A percentile compares a stretch with the other conserved stretches of the same genome.
phyloP scores from a whole-genome alignment of 1,140 invertebrate genomes.

The Riptortus pedestris region DNA sequence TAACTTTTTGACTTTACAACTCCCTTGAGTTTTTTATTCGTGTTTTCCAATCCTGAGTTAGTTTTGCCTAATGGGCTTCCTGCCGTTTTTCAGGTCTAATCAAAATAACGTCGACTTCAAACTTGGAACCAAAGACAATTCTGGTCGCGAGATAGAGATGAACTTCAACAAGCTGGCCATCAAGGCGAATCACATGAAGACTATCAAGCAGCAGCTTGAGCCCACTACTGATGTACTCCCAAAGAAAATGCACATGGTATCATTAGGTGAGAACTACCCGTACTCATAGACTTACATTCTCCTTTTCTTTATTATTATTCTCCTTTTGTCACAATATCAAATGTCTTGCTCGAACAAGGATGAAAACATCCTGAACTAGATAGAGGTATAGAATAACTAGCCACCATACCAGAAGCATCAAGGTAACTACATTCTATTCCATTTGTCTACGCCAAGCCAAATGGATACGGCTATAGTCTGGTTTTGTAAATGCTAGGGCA shows the following conservation, averaged over 20 bases:
- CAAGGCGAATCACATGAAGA: conserved; percentile 24
- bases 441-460: background rate
- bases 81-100: conserved; percentile 1
- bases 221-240: conserved; percentile 17
- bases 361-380: background rate
- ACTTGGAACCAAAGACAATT: conserved; percentile 12
- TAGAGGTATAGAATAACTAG: background rate
- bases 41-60: background rate
- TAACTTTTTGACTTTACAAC: too few relatives aligned
- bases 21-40: background rate
- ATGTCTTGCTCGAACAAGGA: too few relatives aligned
- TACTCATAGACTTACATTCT: background rate
- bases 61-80: background rate
- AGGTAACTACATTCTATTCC: background rate
- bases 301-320: background rate
- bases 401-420: background rate
- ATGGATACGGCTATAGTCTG: too few relatives aligned
- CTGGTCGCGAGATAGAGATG: background rate
- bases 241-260: conserved; percentile 27
- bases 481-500: too few relatives aligned
- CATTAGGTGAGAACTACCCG: conserved; percentile 19
- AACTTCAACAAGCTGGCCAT: conserved; percentile 27
- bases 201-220: conserved; percentile 23
- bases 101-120: conserved; percentile 24
- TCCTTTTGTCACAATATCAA: too few relatives aligned